A percentile compares a stretch with the other conserved stretches of the same genome.
These are phyloP conservation scores for Microtus montanus DNA, from an alignment of 2,113 vertebrate species.

Conservation along the genomic window DNA sequence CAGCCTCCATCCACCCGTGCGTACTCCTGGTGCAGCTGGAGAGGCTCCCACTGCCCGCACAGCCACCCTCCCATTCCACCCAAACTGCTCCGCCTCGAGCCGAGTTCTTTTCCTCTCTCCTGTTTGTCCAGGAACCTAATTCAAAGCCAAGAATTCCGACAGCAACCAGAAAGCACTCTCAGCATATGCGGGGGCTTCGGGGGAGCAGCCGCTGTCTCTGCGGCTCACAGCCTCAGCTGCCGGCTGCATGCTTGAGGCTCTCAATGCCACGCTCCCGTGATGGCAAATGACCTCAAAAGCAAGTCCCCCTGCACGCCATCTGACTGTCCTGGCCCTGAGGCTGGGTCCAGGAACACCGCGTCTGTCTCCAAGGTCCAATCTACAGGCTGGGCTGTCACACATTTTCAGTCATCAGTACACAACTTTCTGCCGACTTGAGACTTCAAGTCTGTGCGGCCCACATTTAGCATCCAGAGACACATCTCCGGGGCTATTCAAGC, in stretches of 20 bases:
- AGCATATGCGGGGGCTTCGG: neutral
- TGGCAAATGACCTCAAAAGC: neutral
- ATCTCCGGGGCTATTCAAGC: neutral
- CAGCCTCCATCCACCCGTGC: fast-evolving
- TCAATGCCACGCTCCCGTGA: neutral
- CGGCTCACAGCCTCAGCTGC: neutral
- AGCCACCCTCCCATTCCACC: neutral
- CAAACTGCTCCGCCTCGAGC: neutral
- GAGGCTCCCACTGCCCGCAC: neutral
- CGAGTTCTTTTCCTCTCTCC: neutral
- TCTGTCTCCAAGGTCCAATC: neutral
- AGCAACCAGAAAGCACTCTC: constrained; percentile 14
- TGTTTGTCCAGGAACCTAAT: neutral
- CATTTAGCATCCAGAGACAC: neutral
- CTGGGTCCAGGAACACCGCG: neutral
- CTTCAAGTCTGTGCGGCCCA: constrained; percentile 11
- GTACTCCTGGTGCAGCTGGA: neutral
- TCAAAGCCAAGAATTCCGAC: constrained; percentile 43
- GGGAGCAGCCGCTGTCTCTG: neutral
- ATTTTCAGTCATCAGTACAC: neutral
- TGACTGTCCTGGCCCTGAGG: neutral
- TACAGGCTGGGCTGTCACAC: neutral
- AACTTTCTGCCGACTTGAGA: constrained; percentile 75
- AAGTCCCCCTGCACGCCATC: neutral
- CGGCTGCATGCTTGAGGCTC: fast-evolving